Base-by-base conservation (phyloP, 2,797 vertebrate species). In the Scarus forsteni region DNA sequence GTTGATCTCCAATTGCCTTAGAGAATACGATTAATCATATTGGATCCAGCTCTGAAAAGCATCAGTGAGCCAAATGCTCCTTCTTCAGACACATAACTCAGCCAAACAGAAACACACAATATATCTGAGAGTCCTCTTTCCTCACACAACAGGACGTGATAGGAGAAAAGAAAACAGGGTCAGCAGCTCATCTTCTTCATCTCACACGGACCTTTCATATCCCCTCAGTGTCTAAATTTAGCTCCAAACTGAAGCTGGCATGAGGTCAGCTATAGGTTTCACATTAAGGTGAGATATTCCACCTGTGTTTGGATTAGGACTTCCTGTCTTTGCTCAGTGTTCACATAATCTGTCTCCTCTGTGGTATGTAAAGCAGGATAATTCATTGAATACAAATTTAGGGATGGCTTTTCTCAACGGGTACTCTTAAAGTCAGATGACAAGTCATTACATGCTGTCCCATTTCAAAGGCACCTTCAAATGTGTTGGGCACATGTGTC, bases 261-360 rank as follows among this genome's bases (percentile, higher is more conserved):
- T 16, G 15, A 60, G 60, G 75, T 87, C 75, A 73, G 56, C 58
- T 54, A 51, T 39, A 18, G 73, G 59, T 79, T 84, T 80, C 66
- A 73, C 81, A 59, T 72, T 27, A 60, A 81, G 79, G 68, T 88
- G 88, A 85, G 53, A 89, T 87, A 56, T 81, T 87, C 58, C 60
- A 54, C 75, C 63, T 36, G 60, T 87, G 85, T 89, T 89, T 88
- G 63, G 56, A 73, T 86, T 85, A 44, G 78, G 48, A 62, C 82
- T 83, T 88, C 82, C 81, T 82, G 84, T 71, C 72, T 83, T 34
- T 72, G 53, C 78, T 85, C 54, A 2, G 48, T 71, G 60, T 84
- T 62, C 62, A 71, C 62, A 76, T 79, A 38, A 83, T 85, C 35
- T 63, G 51, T 84, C 68, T 75, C 45, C 61, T 75, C 74, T 43